Conservation (phyloP, 2,797 vertebrate species). For the Simalia tracyae region DNA sequence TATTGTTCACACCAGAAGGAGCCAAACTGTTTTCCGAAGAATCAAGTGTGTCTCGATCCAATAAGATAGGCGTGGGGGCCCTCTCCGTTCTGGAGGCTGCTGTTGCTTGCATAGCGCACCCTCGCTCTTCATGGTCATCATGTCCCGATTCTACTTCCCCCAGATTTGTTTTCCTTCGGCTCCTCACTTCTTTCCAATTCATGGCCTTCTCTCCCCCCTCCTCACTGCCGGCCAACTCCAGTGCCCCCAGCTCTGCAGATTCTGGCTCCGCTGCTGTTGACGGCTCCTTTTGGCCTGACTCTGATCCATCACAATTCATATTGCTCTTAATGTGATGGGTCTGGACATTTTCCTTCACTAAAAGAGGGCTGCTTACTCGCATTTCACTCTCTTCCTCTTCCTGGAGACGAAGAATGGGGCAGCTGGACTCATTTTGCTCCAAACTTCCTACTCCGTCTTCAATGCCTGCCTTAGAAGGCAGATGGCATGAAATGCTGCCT, state of each 20-base stretch:
- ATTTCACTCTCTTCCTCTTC: constrained; percentile 5
- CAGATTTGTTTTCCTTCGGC: constrained; percentile 7
- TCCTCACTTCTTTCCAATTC: background rate
- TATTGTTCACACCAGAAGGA: constrained; percentile 4
- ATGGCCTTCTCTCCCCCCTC: background rate
- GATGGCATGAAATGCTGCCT: background rate
- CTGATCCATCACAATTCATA: background rate
- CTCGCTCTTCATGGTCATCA: constrained; percentile 35
- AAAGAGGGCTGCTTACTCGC: background rate
- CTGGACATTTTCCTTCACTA: background rate
- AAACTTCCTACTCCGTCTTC: background rate
- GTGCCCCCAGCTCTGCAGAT: background rate
- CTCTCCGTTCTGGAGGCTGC: background rate
- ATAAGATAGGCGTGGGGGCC: background rate
- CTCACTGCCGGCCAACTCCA: constrained; percentile 3
- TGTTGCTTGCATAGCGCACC: background rate
- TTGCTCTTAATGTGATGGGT: constrained; percentile 2
- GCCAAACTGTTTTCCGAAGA: constrained; percentile 14
- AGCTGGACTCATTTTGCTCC: constrained; percentile 24
- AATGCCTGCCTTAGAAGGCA: constrained; percentile 24
- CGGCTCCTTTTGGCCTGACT: background rate
- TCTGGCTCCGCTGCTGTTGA: background rate
- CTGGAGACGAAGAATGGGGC: constrained; percentile 5
- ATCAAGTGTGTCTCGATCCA: constrained; percentile 1
- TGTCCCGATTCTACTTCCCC: background rate